Conservation (phyloP, 1,140 invertebrate species). For the Rhopalosiphum padi region DNA sequence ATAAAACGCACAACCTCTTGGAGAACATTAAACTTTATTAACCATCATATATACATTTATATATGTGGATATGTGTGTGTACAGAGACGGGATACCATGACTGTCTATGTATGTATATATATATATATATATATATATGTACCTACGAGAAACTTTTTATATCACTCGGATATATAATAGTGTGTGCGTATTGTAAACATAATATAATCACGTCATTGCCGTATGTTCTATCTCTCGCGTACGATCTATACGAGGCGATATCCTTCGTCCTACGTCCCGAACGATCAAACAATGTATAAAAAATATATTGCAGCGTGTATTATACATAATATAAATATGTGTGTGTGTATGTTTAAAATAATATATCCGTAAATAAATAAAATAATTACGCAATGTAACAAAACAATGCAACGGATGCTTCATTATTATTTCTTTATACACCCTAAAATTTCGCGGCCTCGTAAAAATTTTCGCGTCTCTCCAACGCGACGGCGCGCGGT, state of each 20-base stretch:
- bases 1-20: slow-evolving; percentile 20
- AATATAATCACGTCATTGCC: slow-evolving; percentile 53
- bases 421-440: slow-evolving; percentile 7
- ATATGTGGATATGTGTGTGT: not conserved
- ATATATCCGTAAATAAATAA: slow-evolving; percentile 14
- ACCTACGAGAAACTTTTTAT: slow-evolving; percentile 32
- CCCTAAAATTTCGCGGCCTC: slow-evolving; percentile 8
- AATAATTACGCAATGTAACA: not conserved
- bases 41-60: not conserved
- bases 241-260: slow-evolving; percentile 44
- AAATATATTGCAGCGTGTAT: not conserved
- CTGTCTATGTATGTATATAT: not conserved
- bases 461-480: not conserved
- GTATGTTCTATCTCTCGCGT: slow-evolving; percentile 25
- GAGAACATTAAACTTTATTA: slow-evolving; percentile 56
- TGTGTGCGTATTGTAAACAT: slow-evolving; percentile 11
- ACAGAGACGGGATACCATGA: not conserved
- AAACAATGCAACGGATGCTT: not conserved
- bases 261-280: slow-evolving; percentile 32
- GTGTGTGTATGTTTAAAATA: not conserved
- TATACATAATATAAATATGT: not conserved
- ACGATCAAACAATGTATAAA: slow-evolving; percentile 7
- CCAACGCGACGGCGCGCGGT: not conserved
- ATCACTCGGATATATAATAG: not conserved
- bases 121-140: not conserved